Conservation (phyloP, 2,113 vertebrate species). For the Thalassarche chlororhynchos region DNA sequence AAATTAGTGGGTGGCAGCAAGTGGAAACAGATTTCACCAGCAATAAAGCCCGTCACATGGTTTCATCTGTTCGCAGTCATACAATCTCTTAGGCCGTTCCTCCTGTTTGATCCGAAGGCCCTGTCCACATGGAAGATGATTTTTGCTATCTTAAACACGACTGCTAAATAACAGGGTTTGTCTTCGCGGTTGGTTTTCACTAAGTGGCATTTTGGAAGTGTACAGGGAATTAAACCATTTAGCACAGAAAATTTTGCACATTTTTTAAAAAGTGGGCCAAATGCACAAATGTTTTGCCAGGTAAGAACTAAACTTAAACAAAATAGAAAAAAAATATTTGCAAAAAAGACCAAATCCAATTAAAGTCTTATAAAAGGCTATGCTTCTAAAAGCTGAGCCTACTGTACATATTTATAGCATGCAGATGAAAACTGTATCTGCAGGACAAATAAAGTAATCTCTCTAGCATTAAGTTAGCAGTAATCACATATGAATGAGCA, state of each 20-base stretch:
- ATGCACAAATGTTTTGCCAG: background rate
- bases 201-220: background rate
- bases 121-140: conserved; percentile 3
- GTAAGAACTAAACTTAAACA: background rate
- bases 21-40: conserved; percentile 69
- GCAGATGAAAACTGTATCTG: background rate
- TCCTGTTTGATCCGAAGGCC: background rate
- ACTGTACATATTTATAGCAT: background rate
- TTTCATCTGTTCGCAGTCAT: background rate
- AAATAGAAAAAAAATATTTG: background rate
- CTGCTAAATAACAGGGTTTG: background rate
- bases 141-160: background rate
- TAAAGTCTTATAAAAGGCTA: background rate
- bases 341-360: background rate
- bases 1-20: conserved; percentile 53
- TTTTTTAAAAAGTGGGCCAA: background rate
- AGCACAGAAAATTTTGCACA: background rate
- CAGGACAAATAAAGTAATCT: background rate
- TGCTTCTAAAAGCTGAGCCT: background rate
- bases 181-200: background rate
- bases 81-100: background rate
- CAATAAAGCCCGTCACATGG: background rate
- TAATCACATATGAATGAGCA: background rate
- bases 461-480: background rate
- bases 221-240: background rate